Percentiles rank a stretch among this genome's conserved stretches.
These are phyloP conservation scores for Caenorhabditis macrosperma DNA, from an alignment of 2,888 invertebrate species.

Conservation along the genomic window DNA sequence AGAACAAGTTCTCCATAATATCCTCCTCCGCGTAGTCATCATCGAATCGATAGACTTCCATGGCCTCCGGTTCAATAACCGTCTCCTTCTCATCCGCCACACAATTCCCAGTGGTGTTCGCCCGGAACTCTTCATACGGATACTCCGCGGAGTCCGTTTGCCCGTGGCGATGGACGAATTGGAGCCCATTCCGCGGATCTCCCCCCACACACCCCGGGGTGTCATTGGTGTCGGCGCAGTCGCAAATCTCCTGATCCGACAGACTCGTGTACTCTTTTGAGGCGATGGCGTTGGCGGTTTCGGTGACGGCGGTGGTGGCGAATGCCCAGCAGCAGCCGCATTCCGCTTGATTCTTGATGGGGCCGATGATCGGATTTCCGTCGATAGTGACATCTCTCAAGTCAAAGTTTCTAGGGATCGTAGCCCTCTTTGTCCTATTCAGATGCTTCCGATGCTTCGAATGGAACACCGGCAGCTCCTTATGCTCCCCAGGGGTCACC, in stretches of 20 bases:
- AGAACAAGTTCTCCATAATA: slow-evolving; percentile 33
- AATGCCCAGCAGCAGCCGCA: slow-evolving; percentile 44
- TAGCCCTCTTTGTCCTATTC: slow-evolving; percentile 1
- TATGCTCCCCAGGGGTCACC: slow-evolving; percentile 14
- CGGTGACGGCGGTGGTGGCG: slow-evolving; percentile 34
- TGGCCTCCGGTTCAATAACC: slow-evolving; percentile 4
- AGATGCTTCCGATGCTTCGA: slow-evolving; percentile 4
- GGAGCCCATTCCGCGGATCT: slow-evolving; percentile 24
- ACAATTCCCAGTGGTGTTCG: slow-evolving; percentile 46
- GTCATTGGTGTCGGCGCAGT: slow-evolving; percentile 31
- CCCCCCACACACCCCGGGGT: slow-evolving; percentile 50
- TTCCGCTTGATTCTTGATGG: slow-evolving; percentile 28
- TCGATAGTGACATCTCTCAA: slow-evolving; percentile 11
- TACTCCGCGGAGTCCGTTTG: slow-evolving; percentile 10
- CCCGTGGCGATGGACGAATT: slow-evolving; percentile 16
- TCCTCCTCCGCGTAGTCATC: slow-evolving; percentile 29
- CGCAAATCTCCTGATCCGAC: slow-evolving; percentile 49
- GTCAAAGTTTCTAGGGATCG: slow-evolving; percentile 12
- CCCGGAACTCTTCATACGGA: slow-evolving; percentile 44
- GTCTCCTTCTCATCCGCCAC: neutral
- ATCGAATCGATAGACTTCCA: slow-evolving; percentile 31
- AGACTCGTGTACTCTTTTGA: slow-evolving; percentile 18
- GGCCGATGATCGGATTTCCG: slow-evolving; percentile 15
- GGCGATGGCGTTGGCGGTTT: slow-evolving; percentile 12
- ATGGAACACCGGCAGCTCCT: slow-evolving; percentile 16